phyloP scores from a whole-genome alignment of 2,113 vertebrate species.

The Eptatretus burgeri region DNA sequence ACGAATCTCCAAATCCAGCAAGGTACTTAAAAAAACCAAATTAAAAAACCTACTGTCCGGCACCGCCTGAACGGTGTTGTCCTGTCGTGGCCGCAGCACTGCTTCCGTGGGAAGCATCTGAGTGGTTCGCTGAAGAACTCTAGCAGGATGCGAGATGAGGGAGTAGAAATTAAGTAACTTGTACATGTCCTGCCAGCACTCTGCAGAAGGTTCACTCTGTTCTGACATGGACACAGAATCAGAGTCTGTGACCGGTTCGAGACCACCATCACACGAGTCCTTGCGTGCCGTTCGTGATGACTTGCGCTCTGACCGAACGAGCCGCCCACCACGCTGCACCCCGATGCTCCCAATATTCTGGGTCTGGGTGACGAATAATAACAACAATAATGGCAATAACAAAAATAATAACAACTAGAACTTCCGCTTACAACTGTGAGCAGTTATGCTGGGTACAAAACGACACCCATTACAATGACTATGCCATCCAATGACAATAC shows the following conservation, averaged over 20 bases:
- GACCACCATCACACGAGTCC: conserved; percentile 61
- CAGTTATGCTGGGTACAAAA: too few relatives aligned
- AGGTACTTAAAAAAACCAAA: too few relatives aligned
- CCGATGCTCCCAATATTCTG: conserved; percentile 14
- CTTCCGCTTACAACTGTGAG: too few relatives aligned
- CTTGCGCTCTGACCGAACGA: conserved; percentile 53
- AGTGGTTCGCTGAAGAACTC: conserved; percentile 71
- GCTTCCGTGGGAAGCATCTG: conserved; percentile 24
- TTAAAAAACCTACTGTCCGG: too few relatives aligned
- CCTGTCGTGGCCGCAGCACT: neutral
- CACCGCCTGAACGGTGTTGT: too few relatives aligned
- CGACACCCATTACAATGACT: too few relatives aligned
- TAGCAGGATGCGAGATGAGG: conserved; percentile 83
- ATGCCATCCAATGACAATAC: too few relatives aligned
- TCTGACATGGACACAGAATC: conserved; percentile 94
- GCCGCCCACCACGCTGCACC: conserved; percentile 39
- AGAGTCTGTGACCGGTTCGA: conserved; percentile 71
- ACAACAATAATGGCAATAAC: too few relatives aligned
- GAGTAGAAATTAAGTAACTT: conserved; percentile 95
- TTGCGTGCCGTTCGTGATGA: conserved; percentile 79
- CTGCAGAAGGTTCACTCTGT: conserved; percentile 84
- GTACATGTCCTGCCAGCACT: conserved; percentile 99
- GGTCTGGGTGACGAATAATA: too few relatives aligned
- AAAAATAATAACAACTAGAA: too few relatives aligned
- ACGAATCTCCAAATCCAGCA: too few relatives aligned